Percentiles rank a stretch among this genome's conserved stretches.
Evolutionary conservation across 2,888 invertebrate genomes (phyloP).

Genomic region (Sarcophaga subvicina): DNA sequence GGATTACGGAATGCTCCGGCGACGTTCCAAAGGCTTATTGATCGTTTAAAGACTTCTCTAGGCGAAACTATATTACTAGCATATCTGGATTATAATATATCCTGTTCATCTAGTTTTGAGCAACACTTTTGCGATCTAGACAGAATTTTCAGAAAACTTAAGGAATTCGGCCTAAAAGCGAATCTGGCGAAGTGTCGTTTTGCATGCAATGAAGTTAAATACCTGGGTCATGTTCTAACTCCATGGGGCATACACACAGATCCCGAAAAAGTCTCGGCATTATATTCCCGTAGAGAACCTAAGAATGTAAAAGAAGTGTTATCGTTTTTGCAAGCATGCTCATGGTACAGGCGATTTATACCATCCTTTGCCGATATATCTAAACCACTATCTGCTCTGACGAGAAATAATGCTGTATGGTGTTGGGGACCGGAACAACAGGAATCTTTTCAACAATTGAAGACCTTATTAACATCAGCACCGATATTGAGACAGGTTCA

Average conservation of each 20-base stretch:
- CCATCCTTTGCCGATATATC: slow-evolving; percentile 57
- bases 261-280: slow-evolving; percentile 30
- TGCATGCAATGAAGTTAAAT: too few relatives aligned
- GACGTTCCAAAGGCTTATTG: slow-evolving; percentile 55
- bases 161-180: too few relatives aligned
- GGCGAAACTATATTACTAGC: slow-evolving; percentile 66
- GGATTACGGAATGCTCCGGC: slow-evolving; percentile 65
- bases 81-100: slow-evolving; percentile 74
- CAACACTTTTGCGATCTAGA: too few relatives aligned
- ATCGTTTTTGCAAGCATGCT: slow-evolving; percentile 58
- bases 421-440: slow-evolving; percentile 41
- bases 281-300: slow-evolving; percentile 35
- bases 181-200: too few relatives aligned
- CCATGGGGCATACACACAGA: neutral
- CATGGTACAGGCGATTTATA: too few relatives aligned
- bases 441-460: slow-evolving; percentile 47
- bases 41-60: slow-evolving; percentile 49
- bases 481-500: slow-evolving; percentile 9
- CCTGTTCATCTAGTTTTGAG: slow-evolving; percentile 69
- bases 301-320: slow-evolving; percentile 71
- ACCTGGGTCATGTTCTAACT: too few relatives aligned
- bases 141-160: too few relatives aligned
- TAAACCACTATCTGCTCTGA: slow-evolving; percentile 72
- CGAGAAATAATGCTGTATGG: slow-evolving; percentile 69
- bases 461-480: slow-evolving; percentile 64